Evolutionary conservation across 2,797 vertebrate species (phyloP).

Genomic region (Gallinago stenura): DNA sequence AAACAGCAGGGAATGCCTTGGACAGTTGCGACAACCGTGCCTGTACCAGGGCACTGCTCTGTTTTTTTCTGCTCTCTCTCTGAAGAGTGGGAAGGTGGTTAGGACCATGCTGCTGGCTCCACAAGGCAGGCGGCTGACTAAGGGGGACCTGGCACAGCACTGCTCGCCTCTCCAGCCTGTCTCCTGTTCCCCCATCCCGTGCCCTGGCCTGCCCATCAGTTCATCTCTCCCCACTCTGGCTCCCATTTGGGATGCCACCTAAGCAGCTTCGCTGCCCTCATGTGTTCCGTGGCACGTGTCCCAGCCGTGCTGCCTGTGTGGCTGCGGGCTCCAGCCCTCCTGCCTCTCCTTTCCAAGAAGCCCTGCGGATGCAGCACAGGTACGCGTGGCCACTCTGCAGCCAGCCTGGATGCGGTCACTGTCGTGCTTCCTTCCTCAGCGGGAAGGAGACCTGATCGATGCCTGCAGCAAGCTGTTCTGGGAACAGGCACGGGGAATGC

Average conservation of each 20-base stretch:
- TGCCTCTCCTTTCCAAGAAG: background rate
- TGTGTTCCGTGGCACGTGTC: fast-evolving
- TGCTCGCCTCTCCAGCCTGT: background rate
- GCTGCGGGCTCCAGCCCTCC: background rate
- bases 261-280: background rate
- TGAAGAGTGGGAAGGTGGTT: background rate
- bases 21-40: fast-evolving
- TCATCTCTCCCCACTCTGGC: background rate
- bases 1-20: background rate
- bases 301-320: background rate
- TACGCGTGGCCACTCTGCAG: background rate
- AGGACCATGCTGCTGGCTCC: background rate
- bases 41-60: background rate
- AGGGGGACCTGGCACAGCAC: background rate
- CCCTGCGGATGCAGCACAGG: background rate
- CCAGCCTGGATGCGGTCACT: constrained; percentile 4
- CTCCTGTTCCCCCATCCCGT: background rate
- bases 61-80: background rate
- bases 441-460: background rate
- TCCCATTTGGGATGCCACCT: background rate
- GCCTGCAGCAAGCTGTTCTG: background rate
- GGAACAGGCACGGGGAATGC: background rate
- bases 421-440: constrained; percentile 10
- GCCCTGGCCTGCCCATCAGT: background rate
- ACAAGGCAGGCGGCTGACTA: background rate